These are phyloP conservation scores for Heliornis fulica DNA, from an alignment of 2,113 vertebrate genomes.

Conservation along the genomic window DNA sequence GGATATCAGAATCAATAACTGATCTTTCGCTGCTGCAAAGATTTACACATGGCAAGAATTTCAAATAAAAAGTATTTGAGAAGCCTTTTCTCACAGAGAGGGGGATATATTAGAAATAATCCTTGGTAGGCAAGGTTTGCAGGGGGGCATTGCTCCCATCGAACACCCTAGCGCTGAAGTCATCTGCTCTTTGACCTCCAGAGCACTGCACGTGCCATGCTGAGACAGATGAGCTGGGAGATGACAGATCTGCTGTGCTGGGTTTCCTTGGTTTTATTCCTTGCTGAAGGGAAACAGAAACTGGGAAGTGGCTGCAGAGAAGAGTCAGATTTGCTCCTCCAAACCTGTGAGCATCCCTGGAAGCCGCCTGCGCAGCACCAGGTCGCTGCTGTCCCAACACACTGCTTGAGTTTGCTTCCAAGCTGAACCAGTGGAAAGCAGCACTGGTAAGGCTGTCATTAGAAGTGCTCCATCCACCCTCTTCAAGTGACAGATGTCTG, in stretches of 20 bases:
- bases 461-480: background rate
- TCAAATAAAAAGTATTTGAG: background rate
- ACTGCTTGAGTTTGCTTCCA: background rate
- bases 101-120: background rate
- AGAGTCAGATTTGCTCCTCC: background rate
- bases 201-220: fast-evolving
- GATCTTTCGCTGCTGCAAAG: background rate
- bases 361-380: fast-evolving
- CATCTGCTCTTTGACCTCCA: background rate
- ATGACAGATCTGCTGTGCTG: background rate
- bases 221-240: background rate
- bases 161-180: background rate
- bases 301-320: background rate
- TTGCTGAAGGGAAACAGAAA: background rate
- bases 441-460: no score
- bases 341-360: background rate
- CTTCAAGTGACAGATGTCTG: fast-evolving
- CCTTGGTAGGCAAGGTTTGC: background rate
- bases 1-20: background rate
- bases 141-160: background rate
- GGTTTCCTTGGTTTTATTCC: background rate
- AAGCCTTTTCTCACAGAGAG: background rate
- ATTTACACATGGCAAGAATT: background rate
- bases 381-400: background rate
- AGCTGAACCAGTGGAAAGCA: background rate